Conservation (phyloP, 2,888 invertebrate genomes). For the Lobophora halterata region DNA sequence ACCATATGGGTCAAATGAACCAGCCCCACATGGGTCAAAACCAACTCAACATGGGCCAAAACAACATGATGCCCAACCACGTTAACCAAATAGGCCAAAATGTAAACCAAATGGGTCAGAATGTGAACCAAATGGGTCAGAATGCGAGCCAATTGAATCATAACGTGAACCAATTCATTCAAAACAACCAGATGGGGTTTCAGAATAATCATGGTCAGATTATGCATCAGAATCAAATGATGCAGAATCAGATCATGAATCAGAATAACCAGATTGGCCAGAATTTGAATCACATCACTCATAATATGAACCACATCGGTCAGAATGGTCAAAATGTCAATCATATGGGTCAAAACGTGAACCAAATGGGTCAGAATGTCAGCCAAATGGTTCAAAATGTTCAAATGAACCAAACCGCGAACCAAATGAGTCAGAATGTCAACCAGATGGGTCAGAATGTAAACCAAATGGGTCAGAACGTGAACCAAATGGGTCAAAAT, state of each 20-base stretch:
- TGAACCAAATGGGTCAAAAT: slow-evolving; percentile 49
- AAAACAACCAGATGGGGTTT: slow-evolving; percentile 36
- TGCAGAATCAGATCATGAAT: slow-evolving; percentile 34
- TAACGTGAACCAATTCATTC: slow-evolving; percentile 43
- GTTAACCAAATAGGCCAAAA: slow-evolving; percentile 33
- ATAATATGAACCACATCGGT: slow-evolving; percentile 39
- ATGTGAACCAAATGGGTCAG: slow-evolving; percentile 40
- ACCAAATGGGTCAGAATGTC: slow-evolving; percentile 36
- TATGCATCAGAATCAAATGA: slow-evolving; percentile 47
- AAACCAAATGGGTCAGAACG: slow-evolving; percentile 38
- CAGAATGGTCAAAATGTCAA: slow-evolving; percentile 58
- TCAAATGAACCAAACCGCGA: slow-evolving; percentile 28
- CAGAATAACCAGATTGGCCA: slow-evolving; percentile 37
- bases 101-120: slow-evolving; percentile 39
- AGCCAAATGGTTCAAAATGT: slow-evolving; percentile 17
- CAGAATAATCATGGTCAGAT: slow-evolving; percentile 44
- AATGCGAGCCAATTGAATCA: slow-evolving; percentile 35
- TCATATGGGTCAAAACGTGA: slow-evolving; percentile 57
- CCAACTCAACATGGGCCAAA: slow-evolving; percentile 43
- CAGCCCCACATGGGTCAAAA: slow-evolving; percentile 52
- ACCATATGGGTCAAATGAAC: slow-evolving; percentile 52
- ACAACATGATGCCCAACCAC: slow-evolving; percentile 43
- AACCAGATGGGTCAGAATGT: slow-evolving; percentile 38
- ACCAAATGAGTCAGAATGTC: slow-evolving; percentile 29
- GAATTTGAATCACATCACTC: slow-evolving; percentile 38